A percentile compares a stretch with the other conserved stretches of the same genome.
These are phyloP conservation scores for Gnathonemus longibarbis DNA, from an alignment of 2,113 vertebrate species.

Conservation along the genomic window DNA sequence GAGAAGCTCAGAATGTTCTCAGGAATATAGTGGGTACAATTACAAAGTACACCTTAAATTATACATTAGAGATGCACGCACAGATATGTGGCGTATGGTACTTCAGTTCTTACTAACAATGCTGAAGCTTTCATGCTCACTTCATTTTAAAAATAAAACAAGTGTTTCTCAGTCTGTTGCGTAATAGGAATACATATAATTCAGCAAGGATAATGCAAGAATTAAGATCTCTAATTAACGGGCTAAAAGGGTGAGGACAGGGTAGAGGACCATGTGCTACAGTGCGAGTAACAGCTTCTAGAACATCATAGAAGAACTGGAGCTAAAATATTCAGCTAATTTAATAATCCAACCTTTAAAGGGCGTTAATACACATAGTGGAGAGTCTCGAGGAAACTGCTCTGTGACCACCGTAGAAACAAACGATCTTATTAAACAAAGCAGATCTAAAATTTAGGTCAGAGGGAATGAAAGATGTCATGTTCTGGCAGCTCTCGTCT, in stretches of 20 bases:
- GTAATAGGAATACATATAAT: background rate
- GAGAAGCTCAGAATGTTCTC: background rate
- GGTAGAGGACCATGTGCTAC: background rate
- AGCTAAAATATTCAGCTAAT: background rate
- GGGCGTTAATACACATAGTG: background rate
- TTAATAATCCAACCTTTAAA: background rate
- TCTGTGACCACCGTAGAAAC: background rate
- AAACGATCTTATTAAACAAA: background rate
- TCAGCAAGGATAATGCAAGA: background rate
- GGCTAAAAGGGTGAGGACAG: background rate
- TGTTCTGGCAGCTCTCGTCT: background rate
- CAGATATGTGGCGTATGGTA: background rate
- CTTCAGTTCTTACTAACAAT: background rate
- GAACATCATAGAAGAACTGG: background rate
- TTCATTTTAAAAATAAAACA: conserved; percentile 3
- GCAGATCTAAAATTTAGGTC: background rate
- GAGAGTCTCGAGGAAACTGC: background rate
- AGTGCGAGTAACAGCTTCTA: background rate
- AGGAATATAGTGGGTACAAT: background rate
- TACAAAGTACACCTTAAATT: background rate
- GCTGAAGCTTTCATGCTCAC: background rate
- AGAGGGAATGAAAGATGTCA: background rate
- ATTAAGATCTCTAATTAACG: background rate
- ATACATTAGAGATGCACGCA: background rate
- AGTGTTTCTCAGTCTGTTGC: background rate